Conservation (phyloP, 2,888 invertebrate genomes). For the Rotaria magnacalcarata region DNA sequence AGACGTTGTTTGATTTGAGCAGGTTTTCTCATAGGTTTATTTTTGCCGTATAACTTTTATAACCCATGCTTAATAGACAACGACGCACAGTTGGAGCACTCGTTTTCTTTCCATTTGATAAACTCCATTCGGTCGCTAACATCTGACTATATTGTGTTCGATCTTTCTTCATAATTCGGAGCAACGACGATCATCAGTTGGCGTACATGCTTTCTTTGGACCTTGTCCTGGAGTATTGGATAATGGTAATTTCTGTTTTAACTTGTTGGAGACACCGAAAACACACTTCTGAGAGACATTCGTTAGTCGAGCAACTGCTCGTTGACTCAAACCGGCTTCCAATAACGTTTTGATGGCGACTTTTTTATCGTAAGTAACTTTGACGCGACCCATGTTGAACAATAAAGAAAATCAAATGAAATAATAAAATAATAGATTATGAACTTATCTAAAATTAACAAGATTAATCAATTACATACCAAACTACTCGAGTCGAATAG, state of each 20-base stretch:
- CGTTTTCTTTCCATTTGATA: neutral
- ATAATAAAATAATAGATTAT: no score
- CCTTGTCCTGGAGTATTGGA: neutral
- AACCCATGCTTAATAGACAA: neutral
- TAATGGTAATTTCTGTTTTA: neutral
- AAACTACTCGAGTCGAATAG: no score
- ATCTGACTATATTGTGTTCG: neutral
- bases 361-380: no score
- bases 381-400: no score
- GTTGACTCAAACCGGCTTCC: no score
- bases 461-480: no score
- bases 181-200: neutral
- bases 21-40: neutral
- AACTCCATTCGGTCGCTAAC: neutral
- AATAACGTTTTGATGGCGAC: no score
- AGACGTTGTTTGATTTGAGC: neutral
- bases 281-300: neutral
- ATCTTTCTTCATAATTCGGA: neutral
- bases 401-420: no score
- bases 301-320: no score
- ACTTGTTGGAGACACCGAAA: neutral
- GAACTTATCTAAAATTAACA: no score
- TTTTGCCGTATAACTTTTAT: neutral
- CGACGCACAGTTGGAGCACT: neutral
- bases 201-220: neutral